Evolutionary conservation across 2,113 vertebrate species (phyloP).

Genomic region (Corythoichthys haematopterus): DNA sequence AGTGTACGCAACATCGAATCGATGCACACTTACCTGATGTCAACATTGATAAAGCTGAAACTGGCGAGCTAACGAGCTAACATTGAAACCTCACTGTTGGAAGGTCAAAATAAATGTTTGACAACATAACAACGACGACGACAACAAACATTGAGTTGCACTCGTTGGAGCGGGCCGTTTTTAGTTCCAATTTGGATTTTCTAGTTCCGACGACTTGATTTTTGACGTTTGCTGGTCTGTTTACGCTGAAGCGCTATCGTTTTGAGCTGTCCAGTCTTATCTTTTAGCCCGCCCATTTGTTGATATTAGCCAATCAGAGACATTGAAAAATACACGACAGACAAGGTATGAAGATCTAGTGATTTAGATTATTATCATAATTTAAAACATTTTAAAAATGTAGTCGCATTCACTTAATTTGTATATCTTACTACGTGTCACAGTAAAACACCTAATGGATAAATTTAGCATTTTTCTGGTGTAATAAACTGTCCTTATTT

Average conservation of each 20-base stretch:
- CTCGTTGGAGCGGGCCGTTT: background rate
- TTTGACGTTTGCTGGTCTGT: background rate
- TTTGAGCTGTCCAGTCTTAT: background rate
- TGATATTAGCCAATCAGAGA: constrained; percentile 25
- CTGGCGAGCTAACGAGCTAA: background rate
- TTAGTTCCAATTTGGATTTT: background rate
- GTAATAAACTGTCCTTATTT: no score
- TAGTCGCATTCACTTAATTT: background rate
- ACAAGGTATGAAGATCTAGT: background rate
- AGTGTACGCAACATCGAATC: background rate
- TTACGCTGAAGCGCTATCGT: background rate
- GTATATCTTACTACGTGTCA: background rate
- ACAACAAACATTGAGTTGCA: background rate
- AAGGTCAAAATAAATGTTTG: background rate
- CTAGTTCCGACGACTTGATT: background rate
- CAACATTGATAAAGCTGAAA: background rate
- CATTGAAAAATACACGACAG: background rate
- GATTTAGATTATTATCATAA: background rate
- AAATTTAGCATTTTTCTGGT: background rate
- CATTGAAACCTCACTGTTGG: background rate
- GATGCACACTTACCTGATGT: background rate
- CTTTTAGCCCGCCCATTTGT: constrained; percentile 16
- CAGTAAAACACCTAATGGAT: no score
- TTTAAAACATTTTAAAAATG: background rate
- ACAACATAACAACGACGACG: background rate